Evolutionary conservation across 2,113 vertebrate genomes (phyloP).

Genomic region (Bucco capensis): DNA sequence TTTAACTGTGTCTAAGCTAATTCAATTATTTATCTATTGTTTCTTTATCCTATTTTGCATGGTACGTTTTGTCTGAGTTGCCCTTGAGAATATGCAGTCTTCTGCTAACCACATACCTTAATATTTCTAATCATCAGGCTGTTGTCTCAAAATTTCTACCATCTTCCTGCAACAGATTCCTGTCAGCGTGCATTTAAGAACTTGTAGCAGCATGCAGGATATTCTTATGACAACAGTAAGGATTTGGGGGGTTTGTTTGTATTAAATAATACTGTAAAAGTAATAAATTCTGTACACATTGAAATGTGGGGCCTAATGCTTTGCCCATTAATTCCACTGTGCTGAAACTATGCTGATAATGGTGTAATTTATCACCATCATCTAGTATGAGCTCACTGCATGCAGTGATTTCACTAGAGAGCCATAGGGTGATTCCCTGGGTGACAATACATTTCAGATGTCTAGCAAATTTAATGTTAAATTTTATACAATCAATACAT

Average conservation of each 20-base stretch:
- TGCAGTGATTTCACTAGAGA: not conserved
- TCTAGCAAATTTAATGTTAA: not conserved
- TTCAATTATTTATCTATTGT: conserved; percentile 29
- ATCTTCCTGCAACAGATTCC: not conserved
- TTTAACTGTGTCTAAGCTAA: conserved; percentile 60
- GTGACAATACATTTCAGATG: not conserved
- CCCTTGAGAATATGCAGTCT: conserved; percentile 7
- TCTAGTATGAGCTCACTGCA: not conserved
- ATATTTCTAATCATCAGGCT: not conserved
- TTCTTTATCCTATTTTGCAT: not conserved
- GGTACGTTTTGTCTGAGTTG: not conserved
- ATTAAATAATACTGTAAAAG: not conserved
- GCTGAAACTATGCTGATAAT: not conserved
- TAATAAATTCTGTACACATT: not conserved
- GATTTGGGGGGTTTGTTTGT: not conserved
- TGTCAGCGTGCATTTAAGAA: not conserved
- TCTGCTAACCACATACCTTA: not conserved
- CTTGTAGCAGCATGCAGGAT: not conserved
- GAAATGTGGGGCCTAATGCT: not conserved
- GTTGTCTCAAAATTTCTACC: not conserved
- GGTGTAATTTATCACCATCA: not conserved
- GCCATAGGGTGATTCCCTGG: not conserved
- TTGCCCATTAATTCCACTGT: not conserved
- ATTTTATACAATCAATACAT: not conserved
- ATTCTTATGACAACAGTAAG: not conserved